Percentiles rank a stretch among this genome's conserved stretches.
Evolutionary conservation across 2,797 vertebrate species (phyloP).

Genomic region (Coccyzus lansbergi): DNA sequence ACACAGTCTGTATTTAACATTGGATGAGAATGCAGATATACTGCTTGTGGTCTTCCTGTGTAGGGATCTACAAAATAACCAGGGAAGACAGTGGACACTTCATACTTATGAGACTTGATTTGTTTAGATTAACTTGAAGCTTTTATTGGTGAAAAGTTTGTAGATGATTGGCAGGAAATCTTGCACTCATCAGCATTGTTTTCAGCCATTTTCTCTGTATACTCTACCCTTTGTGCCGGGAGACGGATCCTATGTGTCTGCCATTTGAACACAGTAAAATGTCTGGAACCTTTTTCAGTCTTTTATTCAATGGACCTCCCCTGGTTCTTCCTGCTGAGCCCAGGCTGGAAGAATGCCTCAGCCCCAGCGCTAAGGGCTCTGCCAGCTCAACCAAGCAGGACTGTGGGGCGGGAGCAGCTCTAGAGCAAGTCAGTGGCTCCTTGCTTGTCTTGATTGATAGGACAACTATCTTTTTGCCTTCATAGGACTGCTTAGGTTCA

Average conservation of each 20-base stretch:
- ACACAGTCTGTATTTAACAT: neutral
- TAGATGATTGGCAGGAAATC: neutral
- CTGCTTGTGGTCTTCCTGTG: neutral
- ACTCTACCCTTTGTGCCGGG: neutral
- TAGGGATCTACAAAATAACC: neutral
- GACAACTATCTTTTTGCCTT: neutral
- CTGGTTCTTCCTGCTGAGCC: neutral
- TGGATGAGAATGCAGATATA: neutral
- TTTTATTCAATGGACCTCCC: neutral
- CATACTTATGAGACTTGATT: neutral
- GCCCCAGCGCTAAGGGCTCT: fast-evolving
- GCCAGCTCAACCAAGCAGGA: neutral
- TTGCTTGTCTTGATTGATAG: neutral
- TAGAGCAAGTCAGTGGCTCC: neutral
- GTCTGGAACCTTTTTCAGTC: neutral
- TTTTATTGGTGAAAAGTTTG: neutral
- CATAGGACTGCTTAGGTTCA: neutral
- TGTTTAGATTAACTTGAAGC: neutral
- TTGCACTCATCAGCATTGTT: neutral
- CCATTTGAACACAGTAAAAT: neutral
- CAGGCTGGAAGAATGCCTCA: neutral
- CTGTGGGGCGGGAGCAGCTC: neutral
- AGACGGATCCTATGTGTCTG: neutral
- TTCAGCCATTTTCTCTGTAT: neutral
- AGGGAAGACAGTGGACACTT: neutral